Conservation (phyloP, 2,113 vertebrate genomes). For the Podarcis cretensis region DNA sequence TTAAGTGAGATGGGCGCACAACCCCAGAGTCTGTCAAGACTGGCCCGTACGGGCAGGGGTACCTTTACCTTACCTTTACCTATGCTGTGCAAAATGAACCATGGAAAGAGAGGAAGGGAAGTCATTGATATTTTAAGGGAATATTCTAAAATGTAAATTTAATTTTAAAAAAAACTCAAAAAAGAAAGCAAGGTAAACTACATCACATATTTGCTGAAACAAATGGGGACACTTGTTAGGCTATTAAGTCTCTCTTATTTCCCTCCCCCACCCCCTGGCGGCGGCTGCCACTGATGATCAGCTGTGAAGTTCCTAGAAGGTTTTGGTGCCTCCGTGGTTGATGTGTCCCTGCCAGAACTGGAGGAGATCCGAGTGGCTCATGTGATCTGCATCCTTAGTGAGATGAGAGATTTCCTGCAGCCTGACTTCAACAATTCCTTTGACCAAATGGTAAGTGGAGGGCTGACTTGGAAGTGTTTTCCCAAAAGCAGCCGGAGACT, state of each 20-base stretch:
- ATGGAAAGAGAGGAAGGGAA: too few relatives aligned
- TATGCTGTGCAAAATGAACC: too few relatives aligned
- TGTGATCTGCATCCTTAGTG: conserved; percentile 64
- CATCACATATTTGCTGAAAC: background rate
- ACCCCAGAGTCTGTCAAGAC: too few relatives aligned
- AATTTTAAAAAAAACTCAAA: background rate
- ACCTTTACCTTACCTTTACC: too few relatives aligned
- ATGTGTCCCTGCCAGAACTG: conserved; percentile 68
- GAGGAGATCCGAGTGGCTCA: conserved; percentile 64
- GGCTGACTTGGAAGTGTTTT: too few relatives aligned
- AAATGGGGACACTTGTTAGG: background rate
- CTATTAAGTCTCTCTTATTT: background rate
- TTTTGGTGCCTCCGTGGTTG: conserved; percentile 63
- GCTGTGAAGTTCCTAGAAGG: conserved; percentile 61
- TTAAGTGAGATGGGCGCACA: too few relatives aligned
- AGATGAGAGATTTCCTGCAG: conserved; percentile 70
- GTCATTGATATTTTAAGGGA: too few relatives aligned
- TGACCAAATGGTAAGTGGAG: conserved; percentile 62
- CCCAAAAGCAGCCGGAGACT: too few relatives aligned
- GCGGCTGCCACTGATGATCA: conserved; percentile 36
- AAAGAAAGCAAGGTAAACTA: background rate
- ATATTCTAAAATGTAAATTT: too few relatives aligned
- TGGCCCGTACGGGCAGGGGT: too few relatives aligned
- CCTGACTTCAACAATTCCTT: conserved; percentile 70
- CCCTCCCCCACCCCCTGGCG: background rate